Conservation (phyloP, 2,888 invertebrate genomes). For the Drosophila parthenogenetica region DNA sequence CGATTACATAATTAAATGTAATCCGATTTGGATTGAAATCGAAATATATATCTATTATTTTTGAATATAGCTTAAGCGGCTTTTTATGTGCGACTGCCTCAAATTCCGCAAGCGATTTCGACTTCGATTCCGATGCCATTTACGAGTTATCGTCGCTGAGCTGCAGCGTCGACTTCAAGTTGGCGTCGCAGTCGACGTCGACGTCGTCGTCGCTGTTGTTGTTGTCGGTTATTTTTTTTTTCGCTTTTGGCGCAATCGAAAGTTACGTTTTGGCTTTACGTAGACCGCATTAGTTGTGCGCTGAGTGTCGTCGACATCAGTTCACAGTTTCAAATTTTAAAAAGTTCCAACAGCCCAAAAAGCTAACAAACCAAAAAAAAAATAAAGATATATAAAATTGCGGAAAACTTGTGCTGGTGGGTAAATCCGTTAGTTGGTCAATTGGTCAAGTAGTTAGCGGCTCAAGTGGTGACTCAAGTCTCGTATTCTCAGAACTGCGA, state of each 20-base stretch:
- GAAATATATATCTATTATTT: not conserved
- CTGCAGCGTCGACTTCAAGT: slow-evolving; percentile 21
- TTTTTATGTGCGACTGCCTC: slow-evolving; percentile 34
- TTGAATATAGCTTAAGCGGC: slow-evolving; percentile 14
- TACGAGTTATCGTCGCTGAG: slow-evolving; percentile 13
- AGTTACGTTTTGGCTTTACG: slow-evolving; percentile 77
- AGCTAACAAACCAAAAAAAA: not conserved
- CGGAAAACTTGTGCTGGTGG: slow-evolving; percentile 22
- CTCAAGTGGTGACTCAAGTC: slow-evolving; percentile 5
- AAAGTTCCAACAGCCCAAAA: slow-evolving; percentile 1
- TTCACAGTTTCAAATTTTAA: slow-evolving; percentile 45
- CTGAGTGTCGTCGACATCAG: slow-evolving; percentile 67
- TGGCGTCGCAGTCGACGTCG: slow-evolving; percentile 11
- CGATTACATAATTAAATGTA: slow-evolving; percentile 39
- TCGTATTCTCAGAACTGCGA: slow-evolving; percentile 12
- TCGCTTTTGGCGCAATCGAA: slow-evolving; percentile 77
- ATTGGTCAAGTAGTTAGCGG: slow-evolving; percentile 11
- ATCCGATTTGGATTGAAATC: not conserved
- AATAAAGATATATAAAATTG: not conserved
- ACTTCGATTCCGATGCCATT: slow-evolving; percentile 21
- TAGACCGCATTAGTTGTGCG: slow-evolving; percentile 72
- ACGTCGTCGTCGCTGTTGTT: not conserved
- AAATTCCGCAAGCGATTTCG: slow-evolving; percentile 16
- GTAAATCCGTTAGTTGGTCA: slow-evolving; percentile 10
- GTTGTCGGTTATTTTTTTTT: slow-evolving; percentile 12